Conservation (phyloP, 2,888 invertebrate species). For the Volucella inanis region DNA sequence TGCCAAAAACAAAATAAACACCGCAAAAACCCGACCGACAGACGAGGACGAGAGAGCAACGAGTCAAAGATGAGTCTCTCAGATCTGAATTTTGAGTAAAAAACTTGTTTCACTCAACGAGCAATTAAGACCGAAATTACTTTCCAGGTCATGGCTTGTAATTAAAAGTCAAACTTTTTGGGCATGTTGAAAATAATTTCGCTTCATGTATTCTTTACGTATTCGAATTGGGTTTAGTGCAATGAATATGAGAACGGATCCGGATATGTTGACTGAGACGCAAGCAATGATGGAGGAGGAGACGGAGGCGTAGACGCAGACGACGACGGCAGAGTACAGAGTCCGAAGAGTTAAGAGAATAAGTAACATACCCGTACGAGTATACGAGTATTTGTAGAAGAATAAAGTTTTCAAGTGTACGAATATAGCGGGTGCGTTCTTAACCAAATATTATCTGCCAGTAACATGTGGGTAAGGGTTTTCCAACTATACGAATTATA, state of each 20-base stretch:
- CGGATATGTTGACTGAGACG: not conserved
- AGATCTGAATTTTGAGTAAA: conserved; percentile 14
- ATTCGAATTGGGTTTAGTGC: conserved; percentile 62
- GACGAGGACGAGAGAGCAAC: conserved; percentile 50
- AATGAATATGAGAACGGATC: conserved; percentile 54
- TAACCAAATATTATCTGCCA: conserved; percentile 29
- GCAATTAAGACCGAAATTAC: conserved; percentile 76
- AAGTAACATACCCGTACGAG: conserved; percentile 7
- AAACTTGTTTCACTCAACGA: conserved; percentile 76
- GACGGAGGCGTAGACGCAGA: conserved; percentile 6
- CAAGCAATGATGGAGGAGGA: not conserved
- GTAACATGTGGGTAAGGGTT: conserved; percentile 55
- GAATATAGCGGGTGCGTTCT: conserved; percentile 51
- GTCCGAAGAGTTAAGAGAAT: conserved; percentile 47
- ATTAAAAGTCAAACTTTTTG: conserved; percentile 76
- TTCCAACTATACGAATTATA: conserved; percentile 40
- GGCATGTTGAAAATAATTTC: conserved; percentile 73
- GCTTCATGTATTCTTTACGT: conserved; percentile 72
- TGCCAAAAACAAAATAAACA: conserved; percentile 40
- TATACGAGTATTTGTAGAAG: too few relatives aligned
- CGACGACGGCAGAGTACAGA: conserved; percentile 21
- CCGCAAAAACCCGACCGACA: conserved; percentile 25
- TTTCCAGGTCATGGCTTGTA: conserved; percentile 76
- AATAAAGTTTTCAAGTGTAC: conserved; percentile 64
- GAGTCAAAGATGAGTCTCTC: conserved; percentile 53